phyloP scores from a whole-genome alignment of 1,140 invertebrate genomes.

The Drosophila grimshawi region DNA sequence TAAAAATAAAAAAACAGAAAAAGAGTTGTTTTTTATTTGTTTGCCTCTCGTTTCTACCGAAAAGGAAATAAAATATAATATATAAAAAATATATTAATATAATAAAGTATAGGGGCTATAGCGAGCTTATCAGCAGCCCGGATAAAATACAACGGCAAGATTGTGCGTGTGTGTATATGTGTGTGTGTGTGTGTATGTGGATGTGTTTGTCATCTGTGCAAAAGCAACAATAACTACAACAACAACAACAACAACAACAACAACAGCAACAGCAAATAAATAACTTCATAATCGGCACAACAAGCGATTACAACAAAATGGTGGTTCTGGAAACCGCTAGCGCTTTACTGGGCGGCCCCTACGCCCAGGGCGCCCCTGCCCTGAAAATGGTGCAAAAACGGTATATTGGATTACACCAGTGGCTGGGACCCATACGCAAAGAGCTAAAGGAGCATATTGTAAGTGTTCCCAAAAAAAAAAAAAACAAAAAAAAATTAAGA shows the following conservation, averaged over 20 bases:
- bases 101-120: slow-evolving; percentile 17
- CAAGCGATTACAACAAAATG: slow-evolving; percentile 85
- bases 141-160: slow-evolving; percentile 14
- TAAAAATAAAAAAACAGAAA: background rate
- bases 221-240: slow-evolving; percentile 43
- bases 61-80: background rate
- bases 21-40: background rate
- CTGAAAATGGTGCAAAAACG: slow-evolving; percentile 94
- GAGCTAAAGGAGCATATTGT: slow-evolving; percentile 90
- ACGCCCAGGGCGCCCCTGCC: slow-evolving; percentile 91
- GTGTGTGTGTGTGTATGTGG: background rate
- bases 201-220: slow-evolving; percentile 8
- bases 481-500: background rate
- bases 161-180: slow-evolving; percentile 21
- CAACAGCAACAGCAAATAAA: slow-evolving; percentile 49
- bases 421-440: slow-evolving; percentile 91
- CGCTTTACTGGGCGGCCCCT: slow-evolving; percentile 88
- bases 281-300: slow-evolving; percentile 40
- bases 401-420: slow-evolving; percentile 94
- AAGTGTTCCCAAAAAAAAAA: slow-evolving; percentile 84
- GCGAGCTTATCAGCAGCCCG: slow-evolving; percentile 33
- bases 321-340: slow-evolving; percentile 89
- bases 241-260: slow-evolving; percentile 42
- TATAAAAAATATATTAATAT: slow-evolving; percentile 11
- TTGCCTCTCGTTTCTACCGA: background rate